A percentile compares a stretch with the other conserved stretches of the same genome.
These are phyloP conservation scores for Sycophaga agraensis DNA, from an alignment of 1,140 invertebrate genomes.

Conservation along the genomic window DNA sequence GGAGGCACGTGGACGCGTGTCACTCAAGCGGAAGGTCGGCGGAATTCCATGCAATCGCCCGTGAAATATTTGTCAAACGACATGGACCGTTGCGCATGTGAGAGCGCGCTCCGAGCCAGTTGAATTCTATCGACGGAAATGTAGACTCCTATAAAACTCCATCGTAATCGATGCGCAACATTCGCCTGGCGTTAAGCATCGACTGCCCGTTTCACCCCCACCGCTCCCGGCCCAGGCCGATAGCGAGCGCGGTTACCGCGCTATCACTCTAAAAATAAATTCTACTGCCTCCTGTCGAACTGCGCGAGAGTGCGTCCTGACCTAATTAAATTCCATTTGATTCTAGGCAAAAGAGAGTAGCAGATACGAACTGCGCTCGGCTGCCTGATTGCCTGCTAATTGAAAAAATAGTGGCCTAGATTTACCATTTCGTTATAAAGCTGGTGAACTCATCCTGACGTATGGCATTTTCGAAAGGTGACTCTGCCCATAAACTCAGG, in stretches of 20 bases:
- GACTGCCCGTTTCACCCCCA: too few species aligned
- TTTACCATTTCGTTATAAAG: too few species aligned
- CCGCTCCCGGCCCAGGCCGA: too few species aligned
- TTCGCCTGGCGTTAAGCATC: too few species aligned
- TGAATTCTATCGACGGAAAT: constrained; percentile 17
- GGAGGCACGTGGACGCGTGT: background rate
- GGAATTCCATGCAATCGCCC: constrained; percentile 8
- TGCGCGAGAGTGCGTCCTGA: background rate
- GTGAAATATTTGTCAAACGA: constrained; percentile 20
- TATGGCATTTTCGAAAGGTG: too few species aligned
- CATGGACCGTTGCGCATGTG: background rate
- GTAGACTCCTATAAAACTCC: constrained; percentile 10
- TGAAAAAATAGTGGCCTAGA: too few species aligned
- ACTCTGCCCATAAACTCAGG: too few species aligned
- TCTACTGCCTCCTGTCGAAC: background rate
- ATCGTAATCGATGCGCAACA: constrained; percentile 10
- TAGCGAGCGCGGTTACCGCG: too few species aligned
- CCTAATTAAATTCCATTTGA: constrained; percentile 20
- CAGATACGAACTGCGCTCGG: too few species aligned
- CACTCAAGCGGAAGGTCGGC: background rate
- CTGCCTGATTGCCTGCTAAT: too few species aligned
- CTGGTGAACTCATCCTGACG: too few species aligned
- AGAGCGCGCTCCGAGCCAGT: background rate
- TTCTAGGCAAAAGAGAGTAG: background rate
- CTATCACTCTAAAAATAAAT: too few species aligned